phyloP scores from a whole-genome alignment of 2,113 vertebrate species.

The Ibidorhyncha struthersii region DNA sequence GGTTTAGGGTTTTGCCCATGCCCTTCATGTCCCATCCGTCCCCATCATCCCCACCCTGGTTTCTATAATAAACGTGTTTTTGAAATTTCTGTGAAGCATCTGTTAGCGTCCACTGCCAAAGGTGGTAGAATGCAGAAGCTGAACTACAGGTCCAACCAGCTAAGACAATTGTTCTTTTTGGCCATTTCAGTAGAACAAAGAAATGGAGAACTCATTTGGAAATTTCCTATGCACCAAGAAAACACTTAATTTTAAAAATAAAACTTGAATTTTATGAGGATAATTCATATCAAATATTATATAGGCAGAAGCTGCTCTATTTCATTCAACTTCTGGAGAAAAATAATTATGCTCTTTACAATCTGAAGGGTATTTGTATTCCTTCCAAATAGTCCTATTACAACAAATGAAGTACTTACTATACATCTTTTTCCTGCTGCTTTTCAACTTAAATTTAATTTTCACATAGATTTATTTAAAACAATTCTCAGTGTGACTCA shows the following conservation, averaged over 20 bases:
- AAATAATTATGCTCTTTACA: slow-evolving; percentile 50
- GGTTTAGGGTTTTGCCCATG: background rate
- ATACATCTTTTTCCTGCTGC: slow-evolving; percentile 48
- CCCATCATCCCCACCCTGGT: accelerated
- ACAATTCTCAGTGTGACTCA: slow-evolving; percentile 43
- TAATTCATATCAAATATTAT: background rate
- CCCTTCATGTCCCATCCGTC: background rate
- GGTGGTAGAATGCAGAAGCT: background rate
- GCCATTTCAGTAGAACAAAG: background rate
- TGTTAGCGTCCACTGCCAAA: background rate
- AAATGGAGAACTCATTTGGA: background rate
- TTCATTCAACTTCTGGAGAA: slow-evolving; percentile 21
- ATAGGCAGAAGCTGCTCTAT: background rate
- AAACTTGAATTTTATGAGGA: slow-evolving; percentile 1
- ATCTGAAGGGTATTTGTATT: slow-evolving; percentile 40
- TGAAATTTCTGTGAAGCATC: background rate
- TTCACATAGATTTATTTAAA: slow-evolving; percentile 70
- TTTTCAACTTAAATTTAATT: slow-evolving; percentile 73
- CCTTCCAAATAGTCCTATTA: slow-evolving; percentile 47
- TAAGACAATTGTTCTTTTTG: background rate
- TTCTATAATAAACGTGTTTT: background rate
- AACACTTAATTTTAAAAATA: background rate
- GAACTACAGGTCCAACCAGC: background rate
- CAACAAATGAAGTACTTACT: slow-evolving; percentile 56
- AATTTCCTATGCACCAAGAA: background rate